These are phyloP conservation scores for Cyrtodaria siliqua DNA, from an alignment of 2,888 invertebrate genomes.

Conservation along the genomic window DNA sequence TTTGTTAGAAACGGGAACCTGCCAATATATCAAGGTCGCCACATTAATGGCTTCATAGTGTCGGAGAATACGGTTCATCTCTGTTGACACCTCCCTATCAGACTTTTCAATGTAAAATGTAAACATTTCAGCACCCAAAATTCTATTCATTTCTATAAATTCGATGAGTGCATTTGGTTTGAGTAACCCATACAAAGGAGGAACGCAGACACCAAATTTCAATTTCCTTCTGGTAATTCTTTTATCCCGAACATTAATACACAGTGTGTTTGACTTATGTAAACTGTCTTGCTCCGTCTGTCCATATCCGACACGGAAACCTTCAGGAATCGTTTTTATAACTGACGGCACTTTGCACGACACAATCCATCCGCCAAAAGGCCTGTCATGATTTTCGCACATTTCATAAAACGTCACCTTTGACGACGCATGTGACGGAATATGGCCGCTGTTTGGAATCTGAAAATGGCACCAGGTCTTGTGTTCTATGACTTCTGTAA, in stretches of 20 bases:
- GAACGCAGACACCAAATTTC: conserved; percentile 78
- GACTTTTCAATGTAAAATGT: conserved; percentile 73
- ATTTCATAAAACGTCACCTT: conserved; percentile 43
- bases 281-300: not conserved
- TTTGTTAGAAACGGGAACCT: conserved; percentile 51
- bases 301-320: conserved; percentile 13
- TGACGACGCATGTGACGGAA: conserved; percentile 7
- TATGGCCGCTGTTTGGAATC: not conserved
- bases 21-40: too few relatives aligned
- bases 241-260: conserved; percentile 32
- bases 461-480: conserved; percentile 43
- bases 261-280: conserved; percentile 22
- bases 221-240: conserved; percentile 29
- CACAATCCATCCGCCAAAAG: conserved; percentile 75
- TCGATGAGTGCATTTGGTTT: conserved; percentile 72
- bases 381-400: conserved; percentile 77
- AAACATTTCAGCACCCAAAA: conserved; percentile 77
- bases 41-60: conserved; percentile 66
- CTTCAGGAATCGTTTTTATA: conserved; percentile 3
- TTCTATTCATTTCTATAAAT: conserved; percentile 75
- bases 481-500: not conserved
- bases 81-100: conserved; percentile 35
- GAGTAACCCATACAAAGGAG: conserved; percentile 78
- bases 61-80: conserved; percentile 64
- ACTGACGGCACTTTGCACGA: conserved; percentile 70